Conservation (phyloP, 2,888 invertebrate species). For the Netelia virgata region DNA sequence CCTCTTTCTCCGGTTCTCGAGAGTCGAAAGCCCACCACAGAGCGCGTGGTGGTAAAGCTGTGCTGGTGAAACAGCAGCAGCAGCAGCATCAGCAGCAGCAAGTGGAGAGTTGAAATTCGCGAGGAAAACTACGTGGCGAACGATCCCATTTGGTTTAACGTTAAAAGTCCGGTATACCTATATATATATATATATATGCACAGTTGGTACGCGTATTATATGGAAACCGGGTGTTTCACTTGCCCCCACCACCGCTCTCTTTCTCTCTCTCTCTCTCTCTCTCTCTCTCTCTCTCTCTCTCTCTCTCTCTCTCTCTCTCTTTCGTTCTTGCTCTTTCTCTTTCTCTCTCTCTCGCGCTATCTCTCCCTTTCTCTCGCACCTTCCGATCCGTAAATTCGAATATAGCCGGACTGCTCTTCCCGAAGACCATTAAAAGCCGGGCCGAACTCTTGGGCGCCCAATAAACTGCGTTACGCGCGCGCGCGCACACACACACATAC, state of each 20-base stretch:
- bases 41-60: slow-evolving; percentile 24
- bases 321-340: slow-evolving; percentile 8
- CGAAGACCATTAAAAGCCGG: slow-evolving; percentile 58
- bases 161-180: slow-evolving; percentile 38
- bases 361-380: slow-evolving; percentile 14
- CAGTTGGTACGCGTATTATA: slow-evolving; percentile 45
- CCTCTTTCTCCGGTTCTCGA: not conserved
- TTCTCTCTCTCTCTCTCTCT: slow-evolving; percentile 5
- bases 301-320: not conserved
- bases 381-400: slow-evolving; percentile 37
- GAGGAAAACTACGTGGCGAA: slow-evolving; percentile 54
- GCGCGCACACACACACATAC: not conserved
- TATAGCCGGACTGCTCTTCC: slow-evolving; percentile 33
- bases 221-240: slow-evolving; percentile 27
- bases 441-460: slow-evolving; percentile 20
- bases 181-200: not conserved
- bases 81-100: slow-evolving; percentile 3
- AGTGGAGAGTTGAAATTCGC: slow-evolving; percentile 46
- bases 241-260: slow-evolving; percentile 5
- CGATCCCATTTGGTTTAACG: slow-evolving; percentile 55
- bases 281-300: slow-evolving; percentile 1
- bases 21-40: slow-evolving; percentile 36
- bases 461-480: slow-evolving; percentile 2
- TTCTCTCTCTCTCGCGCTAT: not conserved
- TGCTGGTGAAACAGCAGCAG: slow-evolving; percentile 22